Percentiles rank a stretch among this genome's conserved stretches.
Conservation (phyloP, 2,797 vertebrate species). For the Sparus aurata region DNA sequence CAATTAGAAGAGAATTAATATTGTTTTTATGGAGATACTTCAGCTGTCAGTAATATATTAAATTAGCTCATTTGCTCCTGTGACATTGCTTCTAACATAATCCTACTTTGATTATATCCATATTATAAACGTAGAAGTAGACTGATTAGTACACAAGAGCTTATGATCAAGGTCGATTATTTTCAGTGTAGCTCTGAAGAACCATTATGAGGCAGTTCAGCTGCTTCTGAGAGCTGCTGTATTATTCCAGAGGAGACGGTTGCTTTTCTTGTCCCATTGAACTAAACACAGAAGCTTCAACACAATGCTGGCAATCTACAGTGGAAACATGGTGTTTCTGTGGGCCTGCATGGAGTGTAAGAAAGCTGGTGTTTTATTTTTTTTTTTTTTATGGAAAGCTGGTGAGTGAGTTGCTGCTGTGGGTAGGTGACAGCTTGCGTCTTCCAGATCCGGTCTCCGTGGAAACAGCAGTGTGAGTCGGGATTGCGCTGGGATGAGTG, state of each 20-base stretch:
- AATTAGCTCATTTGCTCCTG: constrained; percentile 41
- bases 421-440: constrained; percentile 68
- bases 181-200: constrained; percentile 56
- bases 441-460: constrained; percentile 73
- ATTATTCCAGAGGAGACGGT: constrained; percentile 76
- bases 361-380: constrained; percentile 72
- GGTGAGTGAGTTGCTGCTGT: constrained; percentile 53
- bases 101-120: constrained; percentile 56
- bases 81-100: constrained; percentile 53
- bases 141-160: constrained; percentile 61
- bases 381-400: constrained; percentile 54
- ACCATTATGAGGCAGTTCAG: constrained; percentile 49
- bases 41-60: constrained; percentile 42
- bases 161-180: constrained; percentile 74
- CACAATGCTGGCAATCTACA: constrained; percentile 75
- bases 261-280: constrained; percentile 71
- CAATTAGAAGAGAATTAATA: constrained; percentile 54
- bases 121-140: constrained; percentile 60
- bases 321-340: constrained; percentile 65
- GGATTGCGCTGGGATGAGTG: constrained; percentile 39
- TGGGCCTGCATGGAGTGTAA: constrained; percentile 52
- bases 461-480: constrained; percentile 66
- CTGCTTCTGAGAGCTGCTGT: constrained; percentile 49
- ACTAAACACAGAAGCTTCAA: constrained; percentile 58
- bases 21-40: constrained; percentile 60